phyloP scores from a whole-genome alignment of 2,797 vertebrate species.

The Sebastiscus albofasciatus region DNA sequence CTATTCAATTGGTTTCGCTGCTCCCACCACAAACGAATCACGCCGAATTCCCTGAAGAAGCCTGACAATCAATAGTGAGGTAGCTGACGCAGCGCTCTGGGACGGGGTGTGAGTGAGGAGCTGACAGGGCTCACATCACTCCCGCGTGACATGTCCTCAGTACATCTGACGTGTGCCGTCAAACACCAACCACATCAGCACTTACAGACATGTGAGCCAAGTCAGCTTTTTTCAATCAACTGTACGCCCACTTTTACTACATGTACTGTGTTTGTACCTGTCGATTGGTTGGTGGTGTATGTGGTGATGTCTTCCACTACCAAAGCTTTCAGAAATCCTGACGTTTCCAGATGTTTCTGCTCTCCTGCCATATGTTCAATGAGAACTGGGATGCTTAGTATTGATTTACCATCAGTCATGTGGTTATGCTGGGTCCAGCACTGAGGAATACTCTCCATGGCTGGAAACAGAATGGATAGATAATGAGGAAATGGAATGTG shows the following conservation, averaged over 20 bases:
- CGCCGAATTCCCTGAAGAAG: slow-evolving; percentile 72
- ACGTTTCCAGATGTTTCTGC: slow-evolving; percentile 57
- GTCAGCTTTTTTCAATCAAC: slow-evolving; percentile 17
- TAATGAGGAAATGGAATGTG: slow-evolving; percentile 63
- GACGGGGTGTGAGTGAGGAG: slow-evolving; percentile 34
- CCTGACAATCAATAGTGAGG: slow-evolving; percentile 69
- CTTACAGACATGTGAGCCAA: background rate
- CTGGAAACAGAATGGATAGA: slow-evolving; percentile 75
- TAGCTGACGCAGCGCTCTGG: slow-evolving; percentile 67
- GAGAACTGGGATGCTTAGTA: slow-evolving; percentile 66
- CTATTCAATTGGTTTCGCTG: slow-evolving; percentile 76
- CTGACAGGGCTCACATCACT: slow-evolving; percentile 67
- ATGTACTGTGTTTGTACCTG: slow-evolving; percentile 8
- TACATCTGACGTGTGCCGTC: slow-evolving; percentile 62
- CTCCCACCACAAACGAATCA: slow-evolving; percentile 56
- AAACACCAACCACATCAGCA: slow-evolving; percentile 32
- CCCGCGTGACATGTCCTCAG: slow-evolving; percentile 56
- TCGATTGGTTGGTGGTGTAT: slow-evolving; percentile 1
- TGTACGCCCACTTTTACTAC: background rate
- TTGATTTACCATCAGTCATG: slow-evolving; percentile 83
- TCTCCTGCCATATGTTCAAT: slow-evolving; percentile 50
- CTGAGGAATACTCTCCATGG: slow-evolving; percentile 77
- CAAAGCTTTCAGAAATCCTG: slow-evolving; percentile 38
- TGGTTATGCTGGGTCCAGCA: slow-evolving; percentile 65
- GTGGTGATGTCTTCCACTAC: slow-evolving; percentile 6